These are phyloP conservation scores for Balanococcus diminutus DNA, from an alignment of 2,888 invertebrate species.

Conservation along the genomic window DNA sequence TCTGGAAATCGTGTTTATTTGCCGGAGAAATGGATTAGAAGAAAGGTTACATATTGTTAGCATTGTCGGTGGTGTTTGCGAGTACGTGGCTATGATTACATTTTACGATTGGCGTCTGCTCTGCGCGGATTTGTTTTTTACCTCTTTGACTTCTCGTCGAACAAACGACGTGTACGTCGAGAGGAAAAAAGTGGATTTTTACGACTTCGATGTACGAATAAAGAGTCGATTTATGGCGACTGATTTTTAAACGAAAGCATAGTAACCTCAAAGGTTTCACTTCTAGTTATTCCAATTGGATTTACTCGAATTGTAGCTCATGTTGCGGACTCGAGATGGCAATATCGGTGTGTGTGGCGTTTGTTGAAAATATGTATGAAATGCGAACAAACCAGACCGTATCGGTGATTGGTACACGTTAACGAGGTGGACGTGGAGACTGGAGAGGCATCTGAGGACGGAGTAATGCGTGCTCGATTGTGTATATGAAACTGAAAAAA, in stretches of 20 bases:
- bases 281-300: not conserved
- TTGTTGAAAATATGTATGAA: not conserved
- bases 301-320: constrained; percentile 7
- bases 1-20: constrained; percentile 7
- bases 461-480: not conserved
- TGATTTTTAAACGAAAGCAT: not conserved
- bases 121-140: not conserved
- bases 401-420: not conserved
- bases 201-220: not conserved
- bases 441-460: not conserved
- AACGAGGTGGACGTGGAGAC: not conserved
- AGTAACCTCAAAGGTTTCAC: not conserved
- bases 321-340: not conserved
- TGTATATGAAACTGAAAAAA: not conserved
- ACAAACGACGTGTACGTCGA: not conserved
- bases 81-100: not conserved
- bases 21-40: constrained; percentile 17
- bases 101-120: constrained; percentile 9
- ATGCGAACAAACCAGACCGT: constrained; percentile 13
- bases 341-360: constrained; percentile 20
- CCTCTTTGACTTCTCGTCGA: not conserved
- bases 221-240: not conserved
- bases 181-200: not conserved
- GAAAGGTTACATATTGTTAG: not conserved
- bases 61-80: not conserved